phyloP scores from a whole-genome alignment of 2,888 invertebrate genomes.

The Luperina nickerlii region DNA sequence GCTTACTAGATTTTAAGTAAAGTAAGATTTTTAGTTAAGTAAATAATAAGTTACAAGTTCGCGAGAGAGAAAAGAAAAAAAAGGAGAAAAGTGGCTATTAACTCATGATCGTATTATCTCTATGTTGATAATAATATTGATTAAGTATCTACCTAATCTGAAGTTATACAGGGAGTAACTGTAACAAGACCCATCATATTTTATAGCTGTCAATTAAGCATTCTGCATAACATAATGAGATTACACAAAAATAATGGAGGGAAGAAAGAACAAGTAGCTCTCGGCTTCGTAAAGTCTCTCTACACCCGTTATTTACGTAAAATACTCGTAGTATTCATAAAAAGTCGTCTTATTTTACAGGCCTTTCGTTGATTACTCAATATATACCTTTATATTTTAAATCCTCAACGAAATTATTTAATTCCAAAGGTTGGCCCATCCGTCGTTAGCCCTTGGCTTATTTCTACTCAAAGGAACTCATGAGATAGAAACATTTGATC shows the following conservation, averaged over 20 bases:
- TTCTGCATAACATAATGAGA: too few species aligned
- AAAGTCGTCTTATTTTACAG: background rate
- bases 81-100: too few species aligned
- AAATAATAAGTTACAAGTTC: background rate
- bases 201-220: too few species aligned
- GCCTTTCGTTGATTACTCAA: background rate
- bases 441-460: conserved; percentile 3
- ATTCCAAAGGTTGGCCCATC: too few species aligned
- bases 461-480: conserved; percentile 28
- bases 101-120: too few species aligned
- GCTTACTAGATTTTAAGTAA: background rate
- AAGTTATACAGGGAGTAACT: too few species aligned
- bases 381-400: background rate
- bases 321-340: background rate
- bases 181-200: too few species aligned
- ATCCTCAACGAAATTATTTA: background rate
- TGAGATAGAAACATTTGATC: conserved; percentile 55
- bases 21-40: too few species aligned
- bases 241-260: too few species aligned
- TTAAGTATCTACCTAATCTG: background rate
- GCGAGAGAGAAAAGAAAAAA: too few species aligned
- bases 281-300: too few species aligned
- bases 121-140: background rate
- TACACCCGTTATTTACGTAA: background rate
- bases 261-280: too few species aligned